Percentiles rank a stretch among this genome's conserved stretches.
phyloP scores from a whole-genome alignment of 2,888 invertebrate species.

The Drosophila mettleri region DNA sequence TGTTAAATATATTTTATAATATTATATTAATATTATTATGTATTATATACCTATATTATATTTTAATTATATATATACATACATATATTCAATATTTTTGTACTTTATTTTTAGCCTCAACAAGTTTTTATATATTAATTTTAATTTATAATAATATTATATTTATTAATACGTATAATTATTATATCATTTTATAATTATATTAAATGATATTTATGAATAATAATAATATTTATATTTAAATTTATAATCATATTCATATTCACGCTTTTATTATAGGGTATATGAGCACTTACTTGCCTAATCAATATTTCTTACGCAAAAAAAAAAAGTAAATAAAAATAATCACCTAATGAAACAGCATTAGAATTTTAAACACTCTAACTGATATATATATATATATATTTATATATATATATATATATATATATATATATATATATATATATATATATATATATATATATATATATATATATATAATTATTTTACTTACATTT shows the following conservation, averaged over 20 bases:
- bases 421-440: no score
- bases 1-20: not conserved
- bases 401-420: not conserved
- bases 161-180: not conserved
- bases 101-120: not conserved
- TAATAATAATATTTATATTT: no score
- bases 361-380: not conserved
- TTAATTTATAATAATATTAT: not conserved
- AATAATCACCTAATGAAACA: not conserved
- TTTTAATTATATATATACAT: no score
- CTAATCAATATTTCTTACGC: no score
- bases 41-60: no score
- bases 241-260: not conserved
- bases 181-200: no score
- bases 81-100: no score
- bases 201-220: not conserved
- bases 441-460: no score
- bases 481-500: no score
- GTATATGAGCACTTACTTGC: not conserved
- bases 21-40: no score
- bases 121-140: not conserved
- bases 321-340: not conserved
- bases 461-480: no score
- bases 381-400: not conserved
- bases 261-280: not conserved